Percentiles rank a stretch among this genome's conserved stretches.
Evolutionary conservation across 2,888 invertebrate genomes (phyloP).

Genomic region (Limnephilus auricula): DNA sequence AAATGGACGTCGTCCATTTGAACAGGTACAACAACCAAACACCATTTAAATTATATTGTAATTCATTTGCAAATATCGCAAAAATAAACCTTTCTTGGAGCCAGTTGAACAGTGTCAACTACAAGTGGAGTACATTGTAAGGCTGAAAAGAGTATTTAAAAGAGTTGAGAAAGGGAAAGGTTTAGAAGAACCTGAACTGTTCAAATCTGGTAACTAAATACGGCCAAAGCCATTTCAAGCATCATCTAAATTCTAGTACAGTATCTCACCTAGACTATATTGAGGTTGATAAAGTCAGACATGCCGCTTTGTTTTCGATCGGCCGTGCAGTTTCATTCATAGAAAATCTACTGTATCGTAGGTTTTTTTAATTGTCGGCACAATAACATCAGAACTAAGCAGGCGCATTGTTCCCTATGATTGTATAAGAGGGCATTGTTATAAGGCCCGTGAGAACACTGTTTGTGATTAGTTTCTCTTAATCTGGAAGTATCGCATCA

Average conservation of each 20-base stretch:
- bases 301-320: neutral
- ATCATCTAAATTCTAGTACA: neutral
- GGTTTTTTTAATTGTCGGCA: neutral
- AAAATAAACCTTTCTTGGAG: no score
- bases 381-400: neutral
- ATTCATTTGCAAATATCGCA: no score
- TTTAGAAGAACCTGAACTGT: neutral
- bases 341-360: neutral
- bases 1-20: no score
- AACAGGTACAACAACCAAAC: no score
- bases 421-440: slow-evolving; percentile 30
- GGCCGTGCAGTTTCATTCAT: neutral
- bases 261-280: neutral
- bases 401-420: slow-evolving; percentile 5
- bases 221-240: neutral
- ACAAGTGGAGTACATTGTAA: no score
- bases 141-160: no score
- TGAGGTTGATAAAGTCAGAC: neutral
- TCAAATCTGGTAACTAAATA: neutral
- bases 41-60: no score
- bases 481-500: slow-evolving; percentile 4
- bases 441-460: slow-evolving; percentile 3
- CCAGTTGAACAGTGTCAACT: no score
- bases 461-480: slow-evolving; percentile 8
- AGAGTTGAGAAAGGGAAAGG: neutral